Percentiles rank a stretch among this genome's conserved stretches.
phyloP scores from a whole-genome alignment of 2,797 vertebrate genomes.

The Pampus argenteus region DNA sequence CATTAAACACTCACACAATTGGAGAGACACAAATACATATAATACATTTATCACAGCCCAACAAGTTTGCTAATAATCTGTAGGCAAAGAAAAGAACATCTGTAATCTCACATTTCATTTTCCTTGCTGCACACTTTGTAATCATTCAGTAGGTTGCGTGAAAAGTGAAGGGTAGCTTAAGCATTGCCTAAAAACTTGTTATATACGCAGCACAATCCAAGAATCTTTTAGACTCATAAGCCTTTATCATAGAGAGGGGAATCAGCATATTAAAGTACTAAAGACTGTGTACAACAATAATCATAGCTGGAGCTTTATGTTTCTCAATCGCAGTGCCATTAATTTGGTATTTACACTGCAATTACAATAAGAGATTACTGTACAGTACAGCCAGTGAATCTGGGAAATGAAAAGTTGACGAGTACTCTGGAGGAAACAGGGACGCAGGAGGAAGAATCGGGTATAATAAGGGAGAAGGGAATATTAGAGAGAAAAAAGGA shows the following conservation, averaged over 20 bases:
- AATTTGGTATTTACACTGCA: constrained; percentile 54
- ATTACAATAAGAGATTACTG: constrained; percentile 44
- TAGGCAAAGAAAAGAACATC: constrained; percentile 38
- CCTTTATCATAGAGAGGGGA: constrained; percentile 48
- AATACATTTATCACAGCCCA: constrained; percentile 46
- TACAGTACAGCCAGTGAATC: constrained; percentile 14
- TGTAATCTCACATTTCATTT: constrained; percentile 38
- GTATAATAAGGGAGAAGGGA: constrained; percentile 54
- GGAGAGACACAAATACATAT: constrained; percentile 20
- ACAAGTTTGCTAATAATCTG: constrained; percentile 40
- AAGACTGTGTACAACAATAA: constrained; percentile 43
- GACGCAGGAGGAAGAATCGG: constrained; percentile 36
- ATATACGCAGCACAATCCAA: constrained; percentile 42
- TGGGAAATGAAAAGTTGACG: constrained; percentile 30
- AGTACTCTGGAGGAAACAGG: constrained; percentile 27
- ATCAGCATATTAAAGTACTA: constrained; percentile 38
- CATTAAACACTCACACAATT: no score
- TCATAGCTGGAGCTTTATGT: constrained; percentile 41
- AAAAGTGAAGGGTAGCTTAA: constrained; percentile 31
- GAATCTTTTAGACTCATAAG: constrained; percentile 50
- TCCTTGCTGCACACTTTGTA: constrained; percentile 35
- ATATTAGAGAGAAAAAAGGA: constrained; percentile 51
- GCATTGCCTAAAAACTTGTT: constrained; percentile 50
- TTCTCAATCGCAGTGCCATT: constrained; percentile 52
- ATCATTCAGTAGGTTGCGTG: constrained; percentile 31